phyloP scores from a whole-genome alignment of 2,113 vertebrate species.

The Pachypanchax playfairii region DNA sequence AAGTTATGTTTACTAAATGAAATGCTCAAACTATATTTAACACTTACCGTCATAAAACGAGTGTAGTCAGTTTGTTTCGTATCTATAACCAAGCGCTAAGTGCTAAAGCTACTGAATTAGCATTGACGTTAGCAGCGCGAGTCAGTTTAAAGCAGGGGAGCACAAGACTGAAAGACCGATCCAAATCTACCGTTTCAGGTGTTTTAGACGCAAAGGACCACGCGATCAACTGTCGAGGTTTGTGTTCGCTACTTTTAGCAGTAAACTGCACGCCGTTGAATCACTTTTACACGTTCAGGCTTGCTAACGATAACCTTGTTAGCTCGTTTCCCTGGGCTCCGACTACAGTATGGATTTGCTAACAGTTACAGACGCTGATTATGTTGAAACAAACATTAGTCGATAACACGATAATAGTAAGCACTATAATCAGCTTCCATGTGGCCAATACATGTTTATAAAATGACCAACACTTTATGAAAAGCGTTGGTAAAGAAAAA shows the following conservation, averaged over 20 bases:
- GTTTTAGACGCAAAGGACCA: rapidly evolving
- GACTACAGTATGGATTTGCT: constrained; percentile 53
- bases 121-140: constrained; percentile 37
- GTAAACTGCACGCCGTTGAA: background rate
- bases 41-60: rapidly evolving
- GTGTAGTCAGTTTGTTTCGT: background rate
- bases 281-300: constrained; percentile 27
- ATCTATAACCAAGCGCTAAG: constrained; percentile 10
- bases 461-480: too few species aligned
- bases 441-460: background rate
- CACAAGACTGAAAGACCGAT: background rate
- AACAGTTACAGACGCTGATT: constrained; percentile 12
- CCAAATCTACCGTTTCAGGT: rapidly evolving
- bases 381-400: background rate
- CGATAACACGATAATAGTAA: rapidly evolving
- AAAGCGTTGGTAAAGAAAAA: background rate
- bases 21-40: rapidly evolving
- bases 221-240: rapidly evolving
- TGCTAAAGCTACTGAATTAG: constrained; percentile 41
- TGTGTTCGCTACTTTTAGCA: rapidly evolving
- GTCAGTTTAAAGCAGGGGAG: constrained; percentile 1
- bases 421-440: rapidly evolving
- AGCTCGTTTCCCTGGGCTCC: constrained; percentile 40
- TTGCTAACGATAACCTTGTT: constrained; percentile 52
- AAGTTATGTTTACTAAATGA: too few species aligned